Percentiles rank a stretch among this genome's conserved stretches.
phyloP scores from a whole-genome alignment of 37 sponge, comb jelly and placozoan species.

The Axinella damicornis region DNA sequence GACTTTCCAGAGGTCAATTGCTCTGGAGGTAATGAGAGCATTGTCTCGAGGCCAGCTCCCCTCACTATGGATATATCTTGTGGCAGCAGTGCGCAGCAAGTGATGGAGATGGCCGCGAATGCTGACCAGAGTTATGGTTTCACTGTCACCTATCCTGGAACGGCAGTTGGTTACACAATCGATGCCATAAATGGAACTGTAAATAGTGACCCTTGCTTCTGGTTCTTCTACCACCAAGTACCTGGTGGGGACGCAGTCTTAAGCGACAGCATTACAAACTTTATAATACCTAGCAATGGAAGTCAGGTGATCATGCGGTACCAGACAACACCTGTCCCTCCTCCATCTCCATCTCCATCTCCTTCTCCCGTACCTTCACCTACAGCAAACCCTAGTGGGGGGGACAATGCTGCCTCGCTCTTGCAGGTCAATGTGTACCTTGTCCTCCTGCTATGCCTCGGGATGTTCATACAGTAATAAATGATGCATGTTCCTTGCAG shows the following conservation, averaged over 20 bases:
- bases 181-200: slow-evolving; percentile 14
- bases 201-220: not conserved
- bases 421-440: too few relatives aligned
- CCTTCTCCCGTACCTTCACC: too few relatives aligned
- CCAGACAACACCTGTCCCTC: too few relatives aligned
- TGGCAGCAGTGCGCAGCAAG: not conserved
- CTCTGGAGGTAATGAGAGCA: too few relatives aligned
- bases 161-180: not conserved
- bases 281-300: not conserved
- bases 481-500: too few relatives aligned
- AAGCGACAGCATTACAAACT: not conserved
- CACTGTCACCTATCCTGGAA: not conserved
- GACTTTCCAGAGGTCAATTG: too few relatives aligned
- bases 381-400: too few relatives aligned
- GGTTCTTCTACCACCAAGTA: slow-evolving; percentile 1
- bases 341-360: too few relatives aligned
- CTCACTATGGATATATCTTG: not conserved
- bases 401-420: too few relatives aligned
- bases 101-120: not conserved
- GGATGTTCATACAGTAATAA: too few relatives aligned
- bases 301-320: not conserved
- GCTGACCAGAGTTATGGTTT: not conserved
- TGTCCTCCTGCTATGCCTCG: too few relatives aligned
- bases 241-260: not conserved
- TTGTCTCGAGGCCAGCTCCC: not conserved